Evolutionary conservation across 2,113 vertebrate species (phyloP), one percentile per base, ranked within the genome.

Genomic region (Engystomops pustulosus): DNA sequence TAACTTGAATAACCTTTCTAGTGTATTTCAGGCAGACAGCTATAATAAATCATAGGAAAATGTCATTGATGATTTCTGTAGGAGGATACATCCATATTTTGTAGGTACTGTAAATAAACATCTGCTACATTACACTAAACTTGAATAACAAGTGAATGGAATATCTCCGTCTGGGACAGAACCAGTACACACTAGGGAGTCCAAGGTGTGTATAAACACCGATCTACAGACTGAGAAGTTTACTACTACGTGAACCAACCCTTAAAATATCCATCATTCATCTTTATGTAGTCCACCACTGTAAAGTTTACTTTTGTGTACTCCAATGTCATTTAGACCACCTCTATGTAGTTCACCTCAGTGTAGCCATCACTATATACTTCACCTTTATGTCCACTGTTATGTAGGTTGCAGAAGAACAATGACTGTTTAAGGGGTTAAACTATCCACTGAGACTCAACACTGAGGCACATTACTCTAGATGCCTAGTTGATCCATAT

Each of bases 1-100:
- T 74, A 75, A 75, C 69, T 83, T 44, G 49, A 32, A 70, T 83
- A 58, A 83, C 81, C 81, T 83, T 83, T 51, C 27, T 32, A 80
- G 44, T 34, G 25, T 58, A 78, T 41, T 17, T 41, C 34, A 60
- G 32, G 30, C 20, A 53, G 74, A 77, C 75, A 60, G 75, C 15
- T 15, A 17, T 30, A 41, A 10, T 78, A 30, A 36, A 78, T 78
- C 75, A 38, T 25, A 60, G 34, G n/a, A 41, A 58, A 9, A 53
- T 58, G 38, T 60, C n/a, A 14, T 38, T 20, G 12, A 41, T 34
- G 75, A 60, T 18, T 38, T 77, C 44, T 49, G 41, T 75, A 76
- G 47, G 47, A 76, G 30, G 72, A 76, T 51, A 36, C 32, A 32
- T n/a, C 74, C 34, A 77, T 76, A 32, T 53, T 51, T 55, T 23